Percentiles rank a stretch among this genome's conserved stretches.
Conservation (phyloP, 1,140 invertebrate genomes). For the Philotrypesis tridentata region DNA sequence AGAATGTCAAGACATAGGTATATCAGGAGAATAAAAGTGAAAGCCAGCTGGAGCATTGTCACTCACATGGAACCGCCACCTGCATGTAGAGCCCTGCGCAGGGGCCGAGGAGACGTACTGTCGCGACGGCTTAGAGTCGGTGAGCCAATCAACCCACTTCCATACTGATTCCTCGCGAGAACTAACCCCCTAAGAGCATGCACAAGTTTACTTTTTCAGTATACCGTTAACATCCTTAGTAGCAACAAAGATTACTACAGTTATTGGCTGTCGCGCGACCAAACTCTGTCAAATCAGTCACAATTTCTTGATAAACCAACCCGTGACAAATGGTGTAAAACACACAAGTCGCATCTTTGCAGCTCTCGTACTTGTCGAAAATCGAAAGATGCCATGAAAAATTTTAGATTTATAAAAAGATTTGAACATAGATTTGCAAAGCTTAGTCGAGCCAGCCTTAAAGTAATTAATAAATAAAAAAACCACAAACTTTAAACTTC, state of each 20-base stretch:
- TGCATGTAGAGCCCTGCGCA: slow-evolving; percentile 68
- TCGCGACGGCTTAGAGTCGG: slow-evolving; percentile 69
- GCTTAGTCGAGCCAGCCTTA: slow-evolving; percentile 19
- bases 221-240: background rate
- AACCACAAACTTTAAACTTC: slow-evolving; percentile 75
- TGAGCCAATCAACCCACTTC: slow-evolving; percentile 62
- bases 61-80: slow-evolving; percentile 74
- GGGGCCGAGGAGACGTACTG: slow-evolving; percentile 69
- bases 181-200: slow-evolving; percentile 65
- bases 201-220: slow-evolving; percentile 23
- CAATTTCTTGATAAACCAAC: background rate
- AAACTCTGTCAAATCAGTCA: background rate
- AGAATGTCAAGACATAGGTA: slow-evolving; percentile 63
- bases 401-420: background rate
- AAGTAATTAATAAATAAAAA: slow-evolving; percentile 29
- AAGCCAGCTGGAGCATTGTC: slow-evolving; percentile 65
- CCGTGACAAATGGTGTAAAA: background rate
- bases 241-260: background rate
- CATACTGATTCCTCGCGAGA: slow-evolving; percentile 68
- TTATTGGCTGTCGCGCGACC: background rate
- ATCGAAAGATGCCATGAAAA: slow-evolving; percentile 7
- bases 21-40: slow-evolving; percentile 64
- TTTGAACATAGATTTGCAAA: slow-evolving; percentile 34
- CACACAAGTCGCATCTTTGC: background rate
- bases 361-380: background rate